Conservation (phyloP, 2,888 invertebrate genomes). For the Ormyrus rosae region DNA sequence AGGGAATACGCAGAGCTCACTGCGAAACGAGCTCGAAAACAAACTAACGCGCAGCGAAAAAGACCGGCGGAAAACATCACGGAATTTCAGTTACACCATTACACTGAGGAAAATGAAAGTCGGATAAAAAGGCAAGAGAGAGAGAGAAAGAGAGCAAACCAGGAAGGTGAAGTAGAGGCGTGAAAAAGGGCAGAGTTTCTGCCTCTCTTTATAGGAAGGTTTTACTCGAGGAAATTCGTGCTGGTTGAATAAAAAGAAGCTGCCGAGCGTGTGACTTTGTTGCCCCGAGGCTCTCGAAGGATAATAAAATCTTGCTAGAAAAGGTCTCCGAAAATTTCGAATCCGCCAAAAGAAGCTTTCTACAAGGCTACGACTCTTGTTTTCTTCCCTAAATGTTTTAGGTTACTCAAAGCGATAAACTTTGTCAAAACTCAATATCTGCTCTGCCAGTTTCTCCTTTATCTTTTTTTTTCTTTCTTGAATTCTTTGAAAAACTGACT, state of each 20-base stretch:
- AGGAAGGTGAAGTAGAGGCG: conserved; percentile 3
- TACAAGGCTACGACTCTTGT: too few species aligned
- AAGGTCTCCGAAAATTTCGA: background rate
- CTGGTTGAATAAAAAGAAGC: background rate
- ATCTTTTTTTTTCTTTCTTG: too few species aligned
- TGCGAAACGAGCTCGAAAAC: too few species aligned
- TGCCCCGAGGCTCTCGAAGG: background rate
- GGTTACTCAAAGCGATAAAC: too few species aligned
- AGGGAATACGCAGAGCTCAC: too few species aligned
- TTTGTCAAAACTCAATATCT: too few species aligned
- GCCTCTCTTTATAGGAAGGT: too few species aligned
- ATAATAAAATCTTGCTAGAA: conserved; percentile 12
- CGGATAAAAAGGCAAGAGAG: background rate
- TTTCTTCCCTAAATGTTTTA: too few species aligned
- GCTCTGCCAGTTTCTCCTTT: too few species aligned
- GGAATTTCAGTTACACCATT: conserved; percentile 25
- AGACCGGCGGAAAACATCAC: background rate
- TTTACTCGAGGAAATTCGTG: background rate
- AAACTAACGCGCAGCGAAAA: background rate
- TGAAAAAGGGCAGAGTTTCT: background rate
- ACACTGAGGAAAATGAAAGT: background rate
- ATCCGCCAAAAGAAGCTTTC: too few species aligned
- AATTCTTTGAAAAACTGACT: too few species aligned
- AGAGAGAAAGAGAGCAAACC: background rate
- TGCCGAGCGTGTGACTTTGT: background rate